These are phyloP conservation scores for Melanocharis versteri DNA, from an alignment of 2,113 vertebrate species.

Conservation along the genomic window DNA sequence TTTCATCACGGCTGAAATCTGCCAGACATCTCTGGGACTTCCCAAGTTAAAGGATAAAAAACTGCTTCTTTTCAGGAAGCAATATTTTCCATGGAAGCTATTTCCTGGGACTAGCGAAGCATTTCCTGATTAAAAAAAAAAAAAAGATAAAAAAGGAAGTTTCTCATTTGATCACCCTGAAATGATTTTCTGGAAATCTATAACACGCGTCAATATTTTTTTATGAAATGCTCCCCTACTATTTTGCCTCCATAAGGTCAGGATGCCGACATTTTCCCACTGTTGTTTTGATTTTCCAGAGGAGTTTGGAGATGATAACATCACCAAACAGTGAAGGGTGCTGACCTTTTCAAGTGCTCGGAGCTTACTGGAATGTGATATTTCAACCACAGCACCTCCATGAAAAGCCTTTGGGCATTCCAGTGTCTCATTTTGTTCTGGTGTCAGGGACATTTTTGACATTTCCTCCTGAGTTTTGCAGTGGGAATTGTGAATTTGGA, in stretches of 20 bases:
- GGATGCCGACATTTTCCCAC: background rate
- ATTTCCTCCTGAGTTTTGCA: background rate
- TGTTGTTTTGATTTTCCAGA: background rate
- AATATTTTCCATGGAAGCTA: background rate
- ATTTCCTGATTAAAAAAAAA: background rate
- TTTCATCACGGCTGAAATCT: background rate
- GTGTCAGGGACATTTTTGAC: background rate
- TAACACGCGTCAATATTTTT: background rate
- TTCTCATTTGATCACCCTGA: background rate
- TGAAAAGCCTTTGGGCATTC: background rate
- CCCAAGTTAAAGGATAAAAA: background rate
- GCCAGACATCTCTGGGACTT: background rate
- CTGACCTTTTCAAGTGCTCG: background rate
- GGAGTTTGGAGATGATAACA: background rate
- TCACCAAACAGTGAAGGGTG: background rate
- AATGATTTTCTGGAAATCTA: background rate
- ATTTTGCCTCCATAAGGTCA: background rate
- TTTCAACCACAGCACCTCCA: background rate
- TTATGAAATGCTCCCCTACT: background rate
- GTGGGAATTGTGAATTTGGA: background rate
- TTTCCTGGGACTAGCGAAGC: background rate
- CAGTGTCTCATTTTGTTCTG: background rate
- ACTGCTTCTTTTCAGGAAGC: constrained; percentile 9
- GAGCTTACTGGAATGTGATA: background rate
- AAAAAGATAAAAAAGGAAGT: background rate